Percentiles rank a stretch among this genome's conserved stretches.
Evolutionary conservation across 2,797 vertebrate genomes (phyloP).

Genomic region (Chanos chanos): DNA sequence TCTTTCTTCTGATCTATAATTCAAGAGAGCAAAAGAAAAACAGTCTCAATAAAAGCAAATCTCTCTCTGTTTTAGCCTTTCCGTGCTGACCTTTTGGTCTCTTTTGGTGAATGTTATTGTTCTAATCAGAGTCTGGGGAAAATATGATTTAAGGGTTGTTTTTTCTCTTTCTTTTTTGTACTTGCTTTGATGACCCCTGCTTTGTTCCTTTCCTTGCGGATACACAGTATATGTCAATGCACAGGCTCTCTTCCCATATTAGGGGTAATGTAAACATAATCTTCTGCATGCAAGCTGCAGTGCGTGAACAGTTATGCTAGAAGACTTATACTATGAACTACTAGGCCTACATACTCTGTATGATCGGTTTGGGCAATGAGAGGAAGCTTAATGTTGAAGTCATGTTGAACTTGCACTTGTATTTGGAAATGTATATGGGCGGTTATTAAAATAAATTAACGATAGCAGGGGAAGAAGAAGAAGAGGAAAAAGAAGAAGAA

Average conservation of each 20-base stretch:
- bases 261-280: neutral
- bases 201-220: constrained; percentile 72
- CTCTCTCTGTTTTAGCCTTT: neutral
- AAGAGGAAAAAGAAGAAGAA: too few relatives aligned
- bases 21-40: too few relatives aligned
- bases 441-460: too few relatives aligned
- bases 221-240: constrained; percentile 60
- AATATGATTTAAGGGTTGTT: constrained; percentile 72
- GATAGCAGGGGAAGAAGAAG: too few relatives aligned
- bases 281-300: neutral
- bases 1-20: constrained; percentile 10
- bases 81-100: constrained; percentile 34
- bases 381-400: too few relatives aligned
- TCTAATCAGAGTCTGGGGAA: constrained; percentile 66
- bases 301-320: too few relatives aligned
- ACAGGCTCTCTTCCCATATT: neutral
- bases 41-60: constrained; percentile 1
- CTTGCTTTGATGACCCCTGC: constrained; percentile 72
- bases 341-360: too few relatives aligned
- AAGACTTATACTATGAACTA: too few relatives aligned
- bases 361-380: too few relatives aligned
- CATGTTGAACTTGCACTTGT: too few relatives aligned
- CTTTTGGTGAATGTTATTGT: constrained; percentile 60
- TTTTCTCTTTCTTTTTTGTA: constrained; percentile 47
- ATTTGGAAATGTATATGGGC: too few relatives aligned